A percentile compares a stretch with the other conserved stretches of the same genome.
Evolutionary conservation across 2,888 invertebrate species (phyloP).

Genomic region (Cryptocephalus moraei): DNA sequence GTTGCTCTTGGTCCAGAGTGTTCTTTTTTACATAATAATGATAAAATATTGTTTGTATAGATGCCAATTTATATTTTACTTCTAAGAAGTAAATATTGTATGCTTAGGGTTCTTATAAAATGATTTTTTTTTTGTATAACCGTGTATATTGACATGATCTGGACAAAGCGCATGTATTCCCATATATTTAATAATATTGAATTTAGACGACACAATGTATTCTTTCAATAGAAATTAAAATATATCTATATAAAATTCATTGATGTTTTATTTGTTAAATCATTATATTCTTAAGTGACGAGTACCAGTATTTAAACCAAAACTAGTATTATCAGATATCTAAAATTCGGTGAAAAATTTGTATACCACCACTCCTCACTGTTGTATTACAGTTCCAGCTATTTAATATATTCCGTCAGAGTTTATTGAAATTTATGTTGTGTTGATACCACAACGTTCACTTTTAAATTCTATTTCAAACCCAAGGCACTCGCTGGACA

Average conservation of each 20-base stretch:
- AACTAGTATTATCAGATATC: too few relatives aligned
- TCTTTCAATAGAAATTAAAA: conserved; percentile 41
- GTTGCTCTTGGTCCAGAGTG: conserved; percentile 24
- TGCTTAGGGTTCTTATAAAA: conserved; percentile 22
- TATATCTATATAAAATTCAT: conserved; percentile 4
- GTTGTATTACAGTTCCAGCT: too few relatives aligned
- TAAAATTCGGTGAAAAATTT: too few relatives aligned
- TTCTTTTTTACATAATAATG: conserved; percentile 15
- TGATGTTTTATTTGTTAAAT: too few relatives aligned
- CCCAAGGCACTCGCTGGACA: too few relatives aligned
- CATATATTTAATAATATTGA: conserved; percentile 38
- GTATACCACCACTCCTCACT: too few relatives aligned
- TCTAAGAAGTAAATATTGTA: conserved; percentile 32
- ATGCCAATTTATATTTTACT: conserved; percentile 24
- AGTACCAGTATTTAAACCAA: too few relatives aligned
- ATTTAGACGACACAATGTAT: conserved; percentile 41
- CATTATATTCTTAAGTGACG: too few relatives aligned
- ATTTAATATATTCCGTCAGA: too few relatives aligned
- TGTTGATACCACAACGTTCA: too few relatives aligned
- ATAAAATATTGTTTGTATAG: conserved; percentile 18
- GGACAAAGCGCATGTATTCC: conserved; percentile 31
- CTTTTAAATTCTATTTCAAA: too few relatives aligned
- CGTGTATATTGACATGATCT: conserved; percentile 29
- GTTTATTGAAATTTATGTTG: too few relatives aligned
- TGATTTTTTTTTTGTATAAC: conserved; percentile 20